Evolutionary conservation across 2,888 invertebrate species (phyloP), one percentile per base, ranked within the genome.

Genomic region (Dryocosmus kuriphilus): DNA sequence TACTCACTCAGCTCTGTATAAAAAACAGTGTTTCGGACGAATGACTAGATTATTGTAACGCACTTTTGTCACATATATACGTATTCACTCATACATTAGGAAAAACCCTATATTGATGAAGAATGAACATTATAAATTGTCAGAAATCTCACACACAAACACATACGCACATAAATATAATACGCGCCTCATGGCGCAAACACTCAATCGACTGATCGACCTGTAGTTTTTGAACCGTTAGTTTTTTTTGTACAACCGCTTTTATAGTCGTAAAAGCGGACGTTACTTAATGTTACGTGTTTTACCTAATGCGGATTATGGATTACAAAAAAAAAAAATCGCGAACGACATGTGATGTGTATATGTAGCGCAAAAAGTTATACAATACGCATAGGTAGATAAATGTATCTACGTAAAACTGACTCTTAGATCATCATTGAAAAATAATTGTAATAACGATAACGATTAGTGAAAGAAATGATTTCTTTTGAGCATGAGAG

Each of bases 221-320:
- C 77, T 74, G 79, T 86, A 83, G 82, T 78, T 82, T 82, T 77
- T 75, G 67, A 80, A 80, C 77, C 81, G 76, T 84, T 84, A 77
- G 79, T 82, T 82, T 83, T 84, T 86, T 83, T 87, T 82, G 85
- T 88, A 84, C 84, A 81, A 83, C 82, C 83, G 83, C 84, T 86
- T 87, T 88, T 86, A 81, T 84, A 84, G 81, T 76, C 77, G 81
- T 84, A 84, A 86, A 84, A 85, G 83, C 82, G 85, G 81, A 77
- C 79, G 82, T 80, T 80, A 81, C 81, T 82, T 77, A 77, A 76
- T 82, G 78, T 73, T 84, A 76, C 74, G 78, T 51, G 63, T 78
- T 79, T 76, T 77, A 79, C 80, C 78, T 76, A 78, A 80, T 77
- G 71, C 41, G 65, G 73, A 41, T 71, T 38, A 38, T 27, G 75